Evolutionary conservation across 1,140 invertebrate species (phyloP).

Genomic region (Drosophila subpulchrella): DNA sequence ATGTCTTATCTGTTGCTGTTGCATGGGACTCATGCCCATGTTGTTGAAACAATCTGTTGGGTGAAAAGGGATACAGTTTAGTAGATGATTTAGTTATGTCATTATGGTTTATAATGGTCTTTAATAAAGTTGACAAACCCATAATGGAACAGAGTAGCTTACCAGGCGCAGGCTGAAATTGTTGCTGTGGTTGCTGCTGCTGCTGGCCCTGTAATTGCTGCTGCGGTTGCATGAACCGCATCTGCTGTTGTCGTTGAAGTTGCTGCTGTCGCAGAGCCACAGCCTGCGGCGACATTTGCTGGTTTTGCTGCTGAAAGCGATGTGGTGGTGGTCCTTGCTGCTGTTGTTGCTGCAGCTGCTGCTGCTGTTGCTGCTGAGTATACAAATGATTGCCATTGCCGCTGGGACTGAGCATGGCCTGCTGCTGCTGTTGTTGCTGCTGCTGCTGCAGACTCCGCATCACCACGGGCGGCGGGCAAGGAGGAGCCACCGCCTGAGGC

Average conservation of each 20-base stretch:
- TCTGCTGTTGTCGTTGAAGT: slow-evolving; percentile 61
- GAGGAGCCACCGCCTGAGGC: slow-evolving; percentile 33
- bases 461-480: slow-evolving; percentile 46
- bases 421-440: slow-evolving; percentile 64
- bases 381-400: slow-evolving; percentile 52
- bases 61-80: neutral
- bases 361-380: slow-evolving; percentile 73
- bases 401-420: slow-evolving; percentile 67
- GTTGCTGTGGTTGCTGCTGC: slow-evolving; percentile 62
- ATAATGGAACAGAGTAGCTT: neutral
- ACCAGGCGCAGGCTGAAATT: slow-evolving; percentile 60
- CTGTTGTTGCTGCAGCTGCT: slow-evolving; percentile 51
- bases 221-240: slow-evolving; percentile 63
- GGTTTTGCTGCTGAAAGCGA: slow-evolving; percentile 70
- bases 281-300: slow-evolving; percentile 43
- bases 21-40: slow-evolving; percentile 44
- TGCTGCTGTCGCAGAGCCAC: slow-evolving; percentile 80
- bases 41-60: slow-evolving; percentile 65
- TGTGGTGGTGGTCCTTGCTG: slow-evolving; percentile 44
- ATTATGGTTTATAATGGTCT: neutral
- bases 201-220: slow-evolving; percentile 62
- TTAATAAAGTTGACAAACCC: neutral
- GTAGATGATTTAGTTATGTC: neutral
- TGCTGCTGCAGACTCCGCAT: slow-evolving; percentile 76
- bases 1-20: slow-evolving; percentile 61